Evolutionary conservation across 2,797 vertebrate genomes (phyloP), one percentile per base, ranked within the genome.

Genomic region (Sebastolobus alascanus): DNA sequence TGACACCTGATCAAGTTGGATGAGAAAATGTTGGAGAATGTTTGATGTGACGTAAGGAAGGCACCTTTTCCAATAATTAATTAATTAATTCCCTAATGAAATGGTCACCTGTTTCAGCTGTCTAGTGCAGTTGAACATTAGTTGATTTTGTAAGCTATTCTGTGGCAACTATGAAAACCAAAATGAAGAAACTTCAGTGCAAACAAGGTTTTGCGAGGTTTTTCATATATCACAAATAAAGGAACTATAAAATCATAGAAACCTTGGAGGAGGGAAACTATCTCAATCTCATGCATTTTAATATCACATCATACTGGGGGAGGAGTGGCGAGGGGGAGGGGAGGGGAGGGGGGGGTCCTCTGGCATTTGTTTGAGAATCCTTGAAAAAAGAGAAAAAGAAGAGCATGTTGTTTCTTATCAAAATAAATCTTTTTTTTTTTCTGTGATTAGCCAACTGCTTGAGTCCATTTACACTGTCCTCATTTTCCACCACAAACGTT

Each of bases 61-160:
- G 97, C 97, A 99, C 97, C 97, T 96, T 98, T 97, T 98, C 96
- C 97, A 97, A 97, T 96, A 96, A 86, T 96, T 96, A 91, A 94
- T 95, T 90, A 27, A 75, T 84, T 85, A 86, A 89, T 90, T 90
- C 87, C 83, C 90, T 93, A 88, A 89, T 82, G 87, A 93, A 89
- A 88, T 91, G 84, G 87, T 96, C 95, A 93, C 95, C 95, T 96
- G 95, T 94, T 94, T 96, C 96, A 96, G 94, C 95, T 96, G 96
- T 96, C 94, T 89, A 77, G 96, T 96, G 96, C 93, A 96, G 96
- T 95, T 84, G 87, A 77, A 96, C 95, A 94, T 95, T 94, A 90
- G 61, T 67, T 68, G 74, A 68, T 83, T 87, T 80, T 67, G 71
- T 68, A 59, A 82, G 80, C 50, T 79, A 96, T 97, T 97, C 95